Percentiles rank a stretch among this genome's conserved stretches.
phyloP scores from a whole-genome alignment of 2,797 vertebrate species.

The Urocyon cinereoargenteus region DNA sequence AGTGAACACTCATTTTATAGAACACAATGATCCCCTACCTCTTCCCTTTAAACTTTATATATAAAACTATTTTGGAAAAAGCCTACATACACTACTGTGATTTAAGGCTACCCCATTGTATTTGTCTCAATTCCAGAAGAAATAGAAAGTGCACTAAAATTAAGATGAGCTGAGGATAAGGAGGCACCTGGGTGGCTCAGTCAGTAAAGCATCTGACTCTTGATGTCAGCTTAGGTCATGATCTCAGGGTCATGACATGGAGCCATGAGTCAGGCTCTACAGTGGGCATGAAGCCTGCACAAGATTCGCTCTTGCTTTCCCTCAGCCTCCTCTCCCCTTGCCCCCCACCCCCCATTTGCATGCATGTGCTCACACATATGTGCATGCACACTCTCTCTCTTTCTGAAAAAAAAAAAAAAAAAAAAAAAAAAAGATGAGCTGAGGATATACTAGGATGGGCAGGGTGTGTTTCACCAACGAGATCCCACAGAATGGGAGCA shows the following conservation, averaged over 20 bases:
- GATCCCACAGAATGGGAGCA: neutral
- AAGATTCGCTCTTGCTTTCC: neutral
- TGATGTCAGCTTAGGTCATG: neutral
- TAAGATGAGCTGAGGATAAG: neutral
- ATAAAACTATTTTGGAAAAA: slow-evolving; percentile 1
- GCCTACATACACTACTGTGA: neutral
- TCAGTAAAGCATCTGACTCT: neutral
- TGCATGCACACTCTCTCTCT: neutral
- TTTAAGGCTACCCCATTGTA: neutral
- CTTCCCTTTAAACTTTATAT: neutral
- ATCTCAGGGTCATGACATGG: neutral
- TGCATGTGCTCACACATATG: neutral
- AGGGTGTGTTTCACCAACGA: neutral
- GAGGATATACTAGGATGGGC: neutral
- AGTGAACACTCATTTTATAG: slow-evolving; percentile 5
- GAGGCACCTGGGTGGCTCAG: neutral
- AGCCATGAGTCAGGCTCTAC: neutral
- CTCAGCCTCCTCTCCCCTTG: neutral
- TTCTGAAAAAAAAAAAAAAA: neutral
- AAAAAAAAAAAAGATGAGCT: neutral
- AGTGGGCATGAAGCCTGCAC: neutral
- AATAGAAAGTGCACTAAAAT: neutral
- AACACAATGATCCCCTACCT: neutral
- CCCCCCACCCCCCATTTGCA: neutral
- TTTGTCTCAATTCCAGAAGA: neutral